Evolutionary conservation across 2,797 vertebrate genomes (phyloP).

Genomic region (Dicrostonyx torquatus): DNA sequence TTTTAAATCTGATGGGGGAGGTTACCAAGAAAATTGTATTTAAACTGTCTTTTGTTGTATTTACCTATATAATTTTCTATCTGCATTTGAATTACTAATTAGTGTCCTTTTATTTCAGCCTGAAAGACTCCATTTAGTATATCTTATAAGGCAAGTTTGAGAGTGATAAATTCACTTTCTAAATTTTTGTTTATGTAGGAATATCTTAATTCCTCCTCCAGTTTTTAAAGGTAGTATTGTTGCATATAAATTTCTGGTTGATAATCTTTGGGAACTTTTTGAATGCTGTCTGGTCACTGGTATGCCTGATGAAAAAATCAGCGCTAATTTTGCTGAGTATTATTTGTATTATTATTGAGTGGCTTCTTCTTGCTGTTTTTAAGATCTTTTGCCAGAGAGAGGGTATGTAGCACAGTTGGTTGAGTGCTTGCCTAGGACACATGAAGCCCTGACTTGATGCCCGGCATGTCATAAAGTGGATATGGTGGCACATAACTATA

Average conservation of each 20-base stretch:
- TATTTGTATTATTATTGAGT: neutral
- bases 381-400: neutral
- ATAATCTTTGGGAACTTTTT: slow-evolving; percentile 11
- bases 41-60: neutral
- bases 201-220: neutral
- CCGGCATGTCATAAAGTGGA: neutral
- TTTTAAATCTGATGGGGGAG: neutral
- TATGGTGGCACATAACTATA: neutral
- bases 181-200: neutral
- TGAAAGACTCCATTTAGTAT: slow-evolving; percentile 18
- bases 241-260: slow-evolving; percentile 33
- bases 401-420: too few relatives aligned
- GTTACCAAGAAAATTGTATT: neutral
- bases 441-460: neutral
- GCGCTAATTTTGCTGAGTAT: neutral
- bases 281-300: neutral
- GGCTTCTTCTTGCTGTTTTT: neutral
- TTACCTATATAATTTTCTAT: neutral
- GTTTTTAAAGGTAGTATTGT: neutral
- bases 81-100: slow-evolving; percentile 17
- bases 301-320: neutral
- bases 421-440: neutral
- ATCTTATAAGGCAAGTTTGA: slow-evolving; percentile 31
- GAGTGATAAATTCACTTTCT: neutral
- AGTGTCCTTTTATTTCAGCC: neutral